Evolutionary conservation across 2,888 invertebrate species (phyloP).

Genomic region (Meiosimyza platycephala): DNA sequence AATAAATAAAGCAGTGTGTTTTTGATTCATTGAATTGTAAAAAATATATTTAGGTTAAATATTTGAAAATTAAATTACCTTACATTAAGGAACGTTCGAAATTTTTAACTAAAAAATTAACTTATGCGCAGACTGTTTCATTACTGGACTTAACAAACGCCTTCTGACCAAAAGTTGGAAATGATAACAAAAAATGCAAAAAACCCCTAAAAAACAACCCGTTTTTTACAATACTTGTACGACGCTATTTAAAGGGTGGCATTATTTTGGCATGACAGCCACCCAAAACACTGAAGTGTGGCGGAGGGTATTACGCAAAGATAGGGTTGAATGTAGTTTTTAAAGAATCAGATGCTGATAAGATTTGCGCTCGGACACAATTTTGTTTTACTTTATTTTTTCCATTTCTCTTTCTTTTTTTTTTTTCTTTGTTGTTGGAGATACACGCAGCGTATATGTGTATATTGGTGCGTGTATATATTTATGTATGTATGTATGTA

Average conservation of each 20-base stretch:
- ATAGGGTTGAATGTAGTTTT: slow-evolving; percentile 45
- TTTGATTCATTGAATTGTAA: no score
- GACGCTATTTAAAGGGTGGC: slow-evolving; percentile 19
- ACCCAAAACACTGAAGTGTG: slow-evolving; percentile 29
- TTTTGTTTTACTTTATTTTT: slow-evolving; percentile 5
- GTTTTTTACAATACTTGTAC: slow-evolving; percentile 42
- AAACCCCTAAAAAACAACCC: slow-evolving; percentile 42
- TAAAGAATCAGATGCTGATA: slow-evolving; percentile 35
- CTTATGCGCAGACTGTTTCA: slow-evolving; percentile 33
- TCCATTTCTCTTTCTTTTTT: neutral
- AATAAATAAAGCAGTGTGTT: no score
- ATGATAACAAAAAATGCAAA: slow-evolving; percentile 30
- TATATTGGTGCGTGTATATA: neutral
- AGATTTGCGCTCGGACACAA: slow-evolving; percentile 34
- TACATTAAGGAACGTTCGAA: no score
- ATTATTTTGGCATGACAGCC: slow-evolving; percentile 15
- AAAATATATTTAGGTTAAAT: no score
- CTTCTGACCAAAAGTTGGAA: slow-evolving; percentile 39
- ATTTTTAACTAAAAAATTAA: slow-evolving; percentile 7
- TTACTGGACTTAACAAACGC: slow-evolving; percentile 5
- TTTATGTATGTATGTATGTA: slow-evolving; percentile 4
- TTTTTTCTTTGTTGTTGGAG: slow-evolving; percentile 20
- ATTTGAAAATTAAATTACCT: no score
- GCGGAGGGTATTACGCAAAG: slow-evolving; percentile 33
- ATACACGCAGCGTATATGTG: neutral